These are phyloP conservation scores for Bombus pascuorum DNA, from an alignment of 1,140 invertebrate species.

Conservation along the genomic window DNA sequence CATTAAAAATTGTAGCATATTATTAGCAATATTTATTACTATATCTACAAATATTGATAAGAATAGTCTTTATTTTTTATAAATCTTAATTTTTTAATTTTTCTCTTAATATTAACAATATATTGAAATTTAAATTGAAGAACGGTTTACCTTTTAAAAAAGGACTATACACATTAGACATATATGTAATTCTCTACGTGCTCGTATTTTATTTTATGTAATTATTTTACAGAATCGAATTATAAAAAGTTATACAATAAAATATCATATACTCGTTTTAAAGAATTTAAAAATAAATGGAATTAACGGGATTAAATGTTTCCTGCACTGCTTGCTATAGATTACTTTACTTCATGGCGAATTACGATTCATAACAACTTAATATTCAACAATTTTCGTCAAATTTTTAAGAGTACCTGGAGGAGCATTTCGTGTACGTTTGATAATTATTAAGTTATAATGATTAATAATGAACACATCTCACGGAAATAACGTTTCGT, in stretches of 20 bases:
- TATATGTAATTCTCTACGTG: not conserved
- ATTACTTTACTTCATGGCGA: constrained; percentile 46
- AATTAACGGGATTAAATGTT: constrained; percentile 32
- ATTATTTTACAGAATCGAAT: not conserved
- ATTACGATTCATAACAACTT: constrained; percentile 36
- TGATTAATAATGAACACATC: constrained; percentile 12
- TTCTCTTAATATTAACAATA: not conserved
- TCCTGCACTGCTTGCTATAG: constrained; percentile 24
- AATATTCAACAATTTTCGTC: constrained; percentile 25
- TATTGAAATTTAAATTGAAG: not conserved
- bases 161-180: not conserved
- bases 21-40: not conserved
- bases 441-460: constrained; percentile 20
- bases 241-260: not conserved
- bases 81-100: not conserved
- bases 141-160: not conserved
- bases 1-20: not conserved
- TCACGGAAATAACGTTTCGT: constrained; percentile 1
- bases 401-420: constrained; percentile 45
- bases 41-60: not conserved
- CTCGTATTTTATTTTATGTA: not conserved
- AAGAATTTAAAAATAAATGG: not conserved
- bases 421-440: constrained; percentile 28
- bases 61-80: not conserved
- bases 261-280: not conserved